Conservation (phyloP, 2,113 vertebrate species). For the Cynopterus brachyotis region DNA sequence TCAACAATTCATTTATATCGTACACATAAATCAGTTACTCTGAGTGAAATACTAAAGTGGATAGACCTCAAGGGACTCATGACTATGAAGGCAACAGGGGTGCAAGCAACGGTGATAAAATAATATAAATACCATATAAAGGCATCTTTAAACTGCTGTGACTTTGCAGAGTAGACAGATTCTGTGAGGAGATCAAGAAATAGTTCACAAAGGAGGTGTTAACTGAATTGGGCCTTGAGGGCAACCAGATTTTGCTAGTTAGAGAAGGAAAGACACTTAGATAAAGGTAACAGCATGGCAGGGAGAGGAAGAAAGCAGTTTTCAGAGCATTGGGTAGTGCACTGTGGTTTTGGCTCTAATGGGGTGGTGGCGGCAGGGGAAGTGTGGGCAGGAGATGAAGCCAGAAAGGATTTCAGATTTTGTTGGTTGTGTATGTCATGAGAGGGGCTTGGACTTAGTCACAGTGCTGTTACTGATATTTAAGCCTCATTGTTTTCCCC, state of each 20-base stretch:
- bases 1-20: background rate
- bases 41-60: background rate
- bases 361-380: background rate
- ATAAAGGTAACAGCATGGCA: background rate
- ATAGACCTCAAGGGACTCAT: background rate
- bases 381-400: background rate
- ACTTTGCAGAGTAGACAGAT: background rate
- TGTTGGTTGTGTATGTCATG: background rate
- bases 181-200: background rate
- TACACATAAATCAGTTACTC: background rate
- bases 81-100: background rate
- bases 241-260: background rate
- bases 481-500: background rate
- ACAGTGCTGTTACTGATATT: background rate
- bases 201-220: background rate
- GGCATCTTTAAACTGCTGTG: background rate
- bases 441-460: background rate
- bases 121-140: background rate
- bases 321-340: background rate
- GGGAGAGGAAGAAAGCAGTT: background rate
- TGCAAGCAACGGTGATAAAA: background rate
- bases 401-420: background rate
- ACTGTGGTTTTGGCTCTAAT: background rate
- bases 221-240: background rate
- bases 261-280: background rate